Evolutionary conservation across 2,113 vertebrate genomes (phyloP).

Genomic region (Apistogramma diplotaenia): DNA sequence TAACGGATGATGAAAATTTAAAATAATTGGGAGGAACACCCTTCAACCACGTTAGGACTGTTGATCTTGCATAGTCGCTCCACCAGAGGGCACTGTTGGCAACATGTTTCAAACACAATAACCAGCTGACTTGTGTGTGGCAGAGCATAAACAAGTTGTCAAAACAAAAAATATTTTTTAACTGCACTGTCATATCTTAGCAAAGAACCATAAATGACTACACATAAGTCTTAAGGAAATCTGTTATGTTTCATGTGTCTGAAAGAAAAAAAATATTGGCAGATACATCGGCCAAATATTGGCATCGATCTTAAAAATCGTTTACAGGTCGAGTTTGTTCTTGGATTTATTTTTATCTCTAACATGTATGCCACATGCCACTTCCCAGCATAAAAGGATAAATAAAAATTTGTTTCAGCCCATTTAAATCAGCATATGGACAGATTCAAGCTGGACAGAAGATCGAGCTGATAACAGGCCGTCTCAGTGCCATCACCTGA

Average conservation of each 20-base stretch:
- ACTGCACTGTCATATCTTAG: neutral
- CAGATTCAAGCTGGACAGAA: neutral
- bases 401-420: too few species aligned
- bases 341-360: neutral
- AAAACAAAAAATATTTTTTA: neutral
- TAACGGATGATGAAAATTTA: neutral
- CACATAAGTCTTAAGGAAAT: neutral
- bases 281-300: neutral
- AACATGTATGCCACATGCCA: neutral
- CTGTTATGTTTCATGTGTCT: neutral
- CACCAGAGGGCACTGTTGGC: neutral
- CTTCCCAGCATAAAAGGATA: neutral
- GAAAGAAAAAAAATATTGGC: neutral
- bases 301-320: neutral
- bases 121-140: neutral
- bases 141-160: neutral
- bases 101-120: neutral
- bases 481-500: neutral
- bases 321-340: neutral
- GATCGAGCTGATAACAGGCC: neutral
- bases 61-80: neutral
- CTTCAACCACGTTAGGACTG: too few species aligned
- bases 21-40: neutral
- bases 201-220: too few species aligned
- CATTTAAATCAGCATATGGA: neutral